phyloP scores from a whole-genome alignment of 2,888 invertebrate genomes.

The Lypha dubia region DNA sequence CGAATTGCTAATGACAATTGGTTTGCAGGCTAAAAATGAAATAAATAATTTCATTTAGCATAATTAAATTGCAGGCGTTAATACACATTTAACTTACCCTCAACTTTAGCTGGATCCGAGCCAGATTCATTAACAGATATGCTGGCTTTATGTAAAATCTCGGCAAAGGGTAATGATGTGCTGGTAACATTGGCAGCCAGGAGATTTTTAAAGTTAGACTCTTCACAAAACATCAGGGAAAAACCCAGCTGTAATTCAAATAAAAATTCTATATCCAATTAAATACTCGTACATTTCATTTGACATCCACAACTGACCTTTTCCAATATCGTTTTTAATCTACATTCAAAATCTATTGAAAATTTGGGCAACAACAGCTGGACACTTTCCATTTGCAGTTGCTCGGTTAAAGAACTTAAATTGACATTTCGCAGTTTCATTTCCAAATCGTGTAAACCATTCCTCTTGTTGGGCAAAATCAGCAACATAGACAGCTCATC shows the following conservation, averaged over 20 bases:
- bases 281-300: not conserved
- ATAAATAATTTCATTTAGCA: not conserved
- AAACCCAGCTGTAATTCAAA: slow-evolving; percentile 87
- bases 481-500: slow-evolving; percentile 89
- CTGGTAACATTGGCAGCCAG: slow-evolving; percentile 83
- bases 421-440: slow-evolving; percentile 85
- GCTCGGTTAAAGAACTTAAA: slow-evolving; percentile 84
- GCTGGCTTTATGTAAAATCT: slow-evolving; percentile 92
- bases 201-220: slow-evolving; percentile 88
- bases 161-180: slow-evolving; percentile 84
- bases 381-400: slow-evolving; percentile 85
- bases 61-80: not conserved
- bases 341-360: slow-evolving; percentile 90
- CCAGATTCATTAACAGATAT: slow-evolving; percentile 95
- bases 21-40: slow-evolving; percentile 76
- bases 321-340: slow-evolving; percentile 84
- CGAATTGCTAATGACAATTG: slow-evolving; percentile 80
- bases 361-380: slow-evolving; percentile 90
- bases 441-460: slow-evolving; percentile 87
- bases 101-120: slow-evolving; percentile 88
- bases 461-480: slow-evolving; percentile 88
- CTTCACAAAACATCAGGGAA: slow-evolving; percentile 85
- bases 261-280: not conserved
- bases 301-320: slow-evolving; percentile 74
- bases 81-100: slow-evolving; percentile 84